Evolutionary conservation across 1,140 invertebrate genomes (phyloP), one percentile per base, ranked within the genome.

Genomic region (Ooceraea biroi): DNA sequence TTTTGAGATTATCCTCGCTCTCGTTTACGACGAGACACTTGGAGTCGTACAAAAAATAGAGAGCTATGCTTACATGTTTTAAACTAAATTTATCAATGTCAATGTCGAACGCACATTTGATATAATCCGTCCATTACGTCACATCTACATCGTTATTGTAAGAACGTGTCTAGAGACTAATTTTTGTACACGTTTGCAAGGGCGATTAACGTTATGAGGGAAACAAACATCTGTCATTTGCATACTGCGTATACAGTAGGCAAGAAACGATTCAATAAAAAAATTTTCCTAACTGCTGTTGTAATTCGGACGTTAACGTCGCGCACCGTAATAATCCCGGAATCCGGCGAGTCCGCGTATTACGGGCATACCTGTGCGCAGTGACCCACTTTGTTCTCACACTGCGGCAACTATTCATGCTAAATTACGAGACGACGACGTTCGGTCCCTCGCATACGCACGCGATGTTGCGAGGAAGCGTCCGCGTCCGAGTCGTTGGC

Each of bases 351-450:
- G 57, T 69, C n/a, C 52, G 27, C 69, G n/a, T 46, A 58, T 80
- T 80, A 80, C 36, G 36, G 27, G 19, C 8, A 17, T n/a, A 17
- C 7, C 7, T 69, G 1, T 25, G n/a, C 25, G 14, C 14, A 27
- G 46, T 87, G 72, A 87, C 85, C 86, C 17, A 87, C 76, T 78
- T 87, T 71, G 68, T 30, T 78, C 69, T 78, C 66, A 17, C 46
- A 69, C 55, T 68, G 72, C 71, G 52, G n/a, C n/a, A n/a, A n/a
- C n/a, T 76, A 72, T 72, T 80, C 44, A 71, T 78, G 12, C 73
- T 82, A 46, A 88, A 72, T 88, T 80, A 85, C 50, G 60, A 76
- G 80, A 69, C 27, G 25, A 50, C 14, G 36, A 36, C 7, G 36
- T 36, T 36, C 7, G 58, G 36, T 84, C 27, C 60, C 30, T 57